These are phyloP conservation scores for Notoglanidium macrostoma DNA, from an alignment of 2,797 vertebrate species.

Conservation along the genomic window DNA sequence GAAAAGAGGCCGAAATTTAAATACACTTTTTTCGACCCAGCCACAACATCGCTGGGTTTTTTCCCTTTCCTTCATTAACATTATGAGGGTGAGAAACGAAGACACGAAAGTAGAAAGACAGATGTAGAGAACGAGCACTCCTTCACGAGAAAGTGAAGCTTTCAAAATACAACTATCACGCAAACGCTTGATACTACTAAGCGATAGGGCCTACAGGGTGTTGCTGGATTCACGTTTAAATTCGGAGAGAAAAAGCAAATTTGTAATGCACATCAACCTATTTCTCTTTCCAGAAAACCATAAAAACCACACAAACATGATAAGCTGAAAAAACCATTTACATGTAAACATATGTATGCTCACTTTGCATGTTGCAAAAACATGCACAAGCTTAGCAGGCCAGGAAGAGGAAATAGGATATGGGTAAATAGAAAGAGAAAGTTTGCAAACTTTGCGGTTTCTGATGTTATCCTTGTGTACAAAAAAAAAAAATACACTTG, in stretches of 20 bases:
- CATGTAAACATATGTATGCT: conserved; percentile 16
- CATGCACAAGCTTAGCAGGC: conserved; percentile 53
- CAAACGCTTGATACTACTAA: neutral
- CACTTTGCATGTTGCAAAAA: conserved; percentile 61
- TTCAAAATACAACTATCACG: neutral
- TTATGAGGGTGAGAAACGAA: conserved; percentile 24
- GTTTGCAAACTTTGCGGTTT: conserved; percentile 61
- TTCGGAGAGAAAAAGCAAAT: neutral
- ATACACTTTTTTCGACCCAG: conserved; percentile 28
- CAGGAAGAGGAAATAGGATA: conserved; percentile 69
- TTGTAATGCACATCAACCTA: conserved; percentile 24
- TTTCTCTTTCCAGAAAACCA: conserved; percentile 47
- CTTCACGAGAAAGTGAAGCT: neutral
- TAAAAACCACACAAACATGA: conserved; percentile 28
- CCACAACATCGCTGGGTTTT: conserved; percentile 29
- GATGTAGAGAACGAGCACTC: neutral
- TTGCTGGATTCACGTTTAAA: neutral
- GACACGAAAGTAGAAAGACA: conserved; percentile 27
- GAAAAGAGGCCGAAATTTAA: conserved; percentile 38
- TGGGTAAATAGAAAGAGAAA: conserved; percentile 67
- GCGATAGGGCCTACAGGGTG: neutral
- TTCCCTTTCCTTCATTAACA: conserved; percentile 28
- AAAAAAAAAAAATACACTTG: conserved; percentile 6
- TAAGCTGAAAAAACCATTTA: conserved; percentile 14
- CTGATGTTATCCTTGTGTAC: conserved; percentile 46